Evolutionary conservation across 2,113 vertebrate species (phyloP).

Genomic region (Chamaetylas fuelleborni): DNA sequence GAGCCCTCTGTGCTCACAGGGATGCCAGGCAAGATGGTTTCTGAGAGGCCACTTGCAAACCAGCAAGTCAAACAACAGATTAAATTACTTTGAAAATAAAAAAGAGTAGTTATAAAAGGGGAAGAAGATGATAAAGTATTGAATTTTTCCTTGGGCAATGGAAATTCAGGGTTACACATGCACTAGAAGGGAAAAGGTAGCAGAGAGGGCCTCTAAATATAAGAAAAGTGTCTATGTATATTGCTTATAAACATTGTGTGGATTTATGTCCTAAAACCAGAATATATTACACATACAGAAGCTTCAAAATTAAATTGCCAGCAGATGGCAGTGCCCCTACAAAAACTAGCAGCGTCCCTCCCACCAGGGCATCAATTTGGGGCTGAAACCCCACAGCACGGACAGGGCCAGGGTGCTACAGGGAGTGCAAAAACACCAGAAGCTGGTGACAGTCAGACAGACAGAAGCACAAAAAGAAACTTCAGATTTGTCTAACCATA

Average conservation of each 20-base stretch:
- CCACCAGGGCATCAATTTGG: background rate
- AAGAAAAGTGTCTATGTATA: background rate
- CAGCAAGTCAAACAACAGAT: background rate
- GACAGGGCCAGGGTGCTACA: background rate
- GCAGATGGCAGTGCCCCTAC: conserved; percentile 50
- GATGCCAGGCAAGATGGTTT: background rate
- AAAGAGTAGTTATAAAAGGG: background rate
- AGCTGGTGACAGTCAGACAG: background rate
- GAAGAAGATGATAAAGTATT: rapidly evolving
- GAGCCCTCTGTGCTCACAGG: background rate
- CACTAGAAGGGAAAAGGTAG: background rate
- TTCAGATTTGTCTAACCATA: background rate
- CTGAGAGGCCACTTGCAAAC: background rate
- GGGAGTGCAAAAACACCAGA: background rate
- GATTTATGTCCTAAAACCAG: background rate
- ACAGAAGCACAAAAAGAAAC: background rate
- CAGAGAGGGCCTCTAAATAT: background rate
- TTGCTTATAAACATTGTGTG: background rate
- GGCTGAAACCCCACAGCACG: background rate
- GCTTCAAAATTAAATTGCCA: background rate
- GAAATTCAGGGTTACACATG: background rate
- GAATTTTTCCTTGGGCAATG: background rate
- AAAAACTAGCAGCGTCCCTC: background rate
- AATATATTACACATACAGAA: background rate
- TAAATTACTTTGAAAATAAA: background rate